Conservation (phyloP, 1,140 invertebrate species). For the Grapholita molesta region DNA sequence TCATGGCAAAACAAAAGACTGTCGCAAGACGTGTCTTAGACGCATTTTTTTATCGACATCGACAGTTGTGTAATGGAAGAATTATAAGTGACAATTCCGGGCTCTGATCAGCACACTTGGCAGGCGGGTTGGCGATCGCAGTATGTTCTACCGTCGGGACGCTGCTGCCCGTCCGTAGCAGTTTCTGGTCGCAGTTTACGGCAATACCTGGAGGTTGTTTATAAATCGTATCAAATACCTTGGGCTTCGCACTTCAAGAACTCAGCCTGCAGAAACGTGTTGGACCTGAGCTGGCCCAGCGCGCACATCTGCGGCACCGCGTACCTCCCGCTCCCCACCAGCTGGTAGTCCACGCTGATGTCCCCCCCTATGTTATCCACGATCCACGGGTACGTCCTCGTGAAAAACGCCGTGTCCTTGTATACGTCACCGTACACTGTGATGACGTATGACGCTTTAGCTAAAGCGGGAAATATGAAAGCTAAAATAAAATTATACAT, state of each 20-base stretch:
- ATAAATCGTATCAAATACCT: conserved; percentile 29
- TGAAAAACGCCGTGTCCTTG: conserved; percentile 38
- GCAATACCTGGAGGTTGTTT: no score
- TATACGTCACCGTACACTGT: conserved; percentile 43
- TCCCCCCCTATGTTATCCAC: conserved; percentile 50
- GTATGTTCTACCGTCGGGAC: no score
- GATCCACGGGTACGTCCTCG: conserved; percentile 38
- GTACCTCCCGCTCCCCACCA: conserved; percentile 42
- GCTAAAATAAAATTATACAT: not conserved
- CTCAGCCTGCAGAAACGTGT: conserved; percentile 44
- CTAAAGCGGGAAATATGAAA: not conserved
- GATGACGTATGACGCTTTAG: conserved; percentile 28
- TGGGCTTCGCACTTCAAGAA: conserved; percentile 51
- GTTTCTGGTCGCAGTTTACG: no score
- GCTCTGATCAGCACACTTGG: no score
- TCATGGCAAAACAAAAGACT: no score
- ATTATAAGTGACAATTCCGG: no score
- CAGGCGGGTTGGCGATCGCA: no score
- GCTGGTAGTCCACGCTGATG: conserved; percentile 39
- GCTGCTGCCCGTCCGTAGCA: no score
- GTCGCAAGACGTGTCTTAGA: no score
- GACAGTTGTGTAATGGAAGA: no score
- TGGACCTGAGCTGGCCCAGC: conserved; percentile 34
- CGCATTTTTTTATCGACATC: no score
- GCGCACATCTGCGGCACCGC: conserved; percentile 47